Base-by-base conservation (phyloP, 2,797 vertebrate genomes). In the Podarcis lilfordi region DNA sequence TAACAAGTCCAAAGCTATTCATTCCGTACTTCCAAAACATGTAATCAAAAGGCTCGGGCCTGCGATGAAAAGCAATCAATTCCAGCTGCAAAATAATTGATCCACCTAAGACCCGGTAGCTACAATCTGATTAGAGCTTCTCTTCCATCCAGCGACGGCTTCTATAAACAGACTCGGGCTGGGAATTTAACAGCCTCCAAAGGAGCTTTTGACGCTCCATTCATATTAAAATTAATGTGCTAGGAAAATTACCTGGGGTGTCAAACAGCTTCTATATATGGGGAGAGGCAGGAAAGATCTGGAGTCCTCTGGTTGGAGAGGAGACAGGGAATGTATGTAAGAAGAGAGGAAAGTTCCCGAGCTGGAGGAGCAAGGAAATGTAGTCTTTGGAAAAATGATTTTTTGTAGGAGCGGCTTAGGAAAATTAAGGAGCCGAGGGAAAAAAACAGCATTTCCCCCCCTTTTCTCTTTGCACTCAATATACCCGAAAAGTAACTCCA, bases 21-120 rank as follows among this genome's bases (percentile, higher is more conserved):
- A 4, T 87, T 94, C 90, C 64, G 40, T 61, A 91, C 43, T 91
- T 84, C 92, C 92, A 89, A 71, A 89, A 45, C 76, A 80, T 0
- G 0, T 17, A 88, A 82, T 5, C 50, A 86, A 91, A 92, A 94
- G 88, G 90, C 88, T 82, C 90, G 86, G 86, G 40, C 77, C 50
- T 0, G 45, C 59, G 1, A 0, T 0, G 92, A 85, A 91, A 93
- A 93, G 83, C 13, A 82, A 88, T 86, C 91, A 2, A 81, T 94
- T 93, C 87, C 78, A 81, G 71, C 1, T 1, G 92, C 83, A 91
- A 88, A 86, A 77, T 7, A 90, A 94, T 64, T 3, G 71, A 91
- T 89, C 80, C 84, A 84, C 88, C 82, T 17, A 93, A 90, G 45
- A 40, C 86, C 91, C 87, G 7, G n/a, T 9, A 84, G 29, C 19